These are phyloP conservation scores for Mustelus asterias DNA, from an alignment of 2,113 vertebrate species.

Conservation along the genomic window DNA sequence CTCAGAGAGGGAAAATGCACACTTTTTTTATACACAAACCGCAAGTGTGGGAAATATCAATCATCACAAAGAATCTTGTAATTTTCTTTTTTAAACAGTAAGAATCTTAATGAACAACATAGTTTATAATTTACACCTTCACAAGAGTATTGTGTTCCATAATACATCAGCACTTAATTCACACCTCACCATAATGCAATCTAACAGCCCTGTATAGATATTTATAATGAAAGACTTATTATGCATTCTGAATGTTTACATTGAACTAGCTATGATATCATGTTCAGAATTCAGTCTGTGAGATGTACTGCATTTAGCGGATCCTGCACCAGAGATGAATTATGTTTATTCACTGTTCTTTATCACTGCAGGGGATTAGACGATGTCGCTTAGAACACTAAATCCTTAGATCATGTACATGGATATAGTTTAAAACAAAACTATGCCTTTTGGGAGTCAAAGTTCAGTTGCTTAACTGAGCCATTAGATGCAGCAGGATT, in stretches of 20 bases:
- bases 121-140: constrained; percentile 16
- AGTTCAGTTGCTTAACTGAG: neutral
- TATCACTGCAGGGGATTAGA: neutral
- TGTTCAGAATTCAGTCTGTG: constrained; percentile 23
- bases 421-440: constrained; percentile 3
- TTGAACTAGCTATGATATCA: constrained; percentile 21
- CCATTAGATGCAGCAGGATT: neutral
- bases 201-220: constrained; percentile 29
- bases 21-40: constrained; percentile 14
- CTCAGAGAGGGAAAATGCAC: neutral
- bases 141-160: neutral
- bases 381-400: neutral
- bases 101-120: neutral
- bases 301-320: constrained; percentile 21
- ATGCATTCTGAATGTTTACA: constrained; percentile 36
- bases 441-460: neutral
- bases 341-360: constrained; percentile 18
- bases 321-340: neutral
- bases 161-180: neutral
- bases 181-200: neutral
- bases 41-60: neutral
- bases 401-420: neutral
- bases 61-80: neutral
- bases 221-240: constrained; percentile 24
- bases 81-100: neutral